Conservation (phyloP, 2,797 vertebrate species). For the Acropternis orthonyx region DNA sequence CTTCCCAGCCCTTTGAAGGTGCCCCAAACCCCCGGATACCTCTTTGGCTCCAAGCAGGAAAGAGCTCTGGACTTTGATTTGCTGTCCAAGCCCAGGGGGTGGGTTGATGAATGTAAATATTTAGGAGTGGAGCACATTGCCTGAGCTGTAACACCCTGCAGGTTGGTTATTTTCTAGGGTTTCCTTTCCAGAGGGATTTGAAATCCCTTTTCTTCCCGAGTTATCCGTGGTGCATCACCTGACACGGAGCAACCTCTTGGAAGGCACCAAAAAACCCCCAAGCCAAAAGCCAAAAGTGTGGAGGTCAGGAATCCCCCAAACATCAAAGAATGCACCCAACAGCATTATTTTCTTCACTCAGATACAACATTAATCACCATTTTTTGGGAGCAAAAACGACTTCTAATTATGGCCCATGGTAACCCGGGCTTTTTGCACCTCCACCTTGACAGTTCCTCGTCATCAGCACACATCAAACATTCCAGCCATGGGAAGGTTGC, state of each 20-base stretch:
- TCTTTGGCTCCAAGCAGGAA: neutral
- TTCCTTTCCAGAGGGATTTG: neutral
- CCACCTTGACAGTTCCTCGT: neutral
- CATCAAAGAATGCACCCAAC: neutral
- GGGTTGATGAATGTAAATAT: neutral
- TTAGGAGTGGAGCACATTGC: neutral
- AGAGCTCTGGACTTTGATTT: neutral
- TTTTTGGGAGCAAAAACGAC: neutral
- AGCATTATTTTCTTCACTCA: neutral
- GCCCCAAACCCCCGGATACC: neutral
- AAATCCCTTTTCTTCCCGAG: neutral
- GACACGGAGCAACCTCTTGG: neutral
- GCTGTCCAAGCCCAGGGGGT: neutral
- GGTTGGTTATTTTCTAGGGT: neutral
- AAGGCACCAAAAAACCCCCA: neutral
- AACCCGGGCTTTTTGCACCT: neutral
- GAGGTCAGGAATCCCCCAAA: neutral
- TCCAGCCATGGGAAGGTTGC: slow-evolving; percentile 28
- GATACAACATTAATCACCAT: neutral
- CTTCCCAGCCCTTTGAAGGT: neutral
- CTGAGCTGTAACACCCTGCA: neutral
- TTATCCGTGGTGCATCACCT: rapidly evolving
- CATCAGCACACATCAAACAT: neutral
- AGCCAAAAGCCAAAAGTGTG: neutral
- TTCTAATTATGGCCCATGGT: neutral